Evolutionary conservation across 2,888 invertebrate species (phyloP).

Genomic region (Merodon equestris): DNA sequence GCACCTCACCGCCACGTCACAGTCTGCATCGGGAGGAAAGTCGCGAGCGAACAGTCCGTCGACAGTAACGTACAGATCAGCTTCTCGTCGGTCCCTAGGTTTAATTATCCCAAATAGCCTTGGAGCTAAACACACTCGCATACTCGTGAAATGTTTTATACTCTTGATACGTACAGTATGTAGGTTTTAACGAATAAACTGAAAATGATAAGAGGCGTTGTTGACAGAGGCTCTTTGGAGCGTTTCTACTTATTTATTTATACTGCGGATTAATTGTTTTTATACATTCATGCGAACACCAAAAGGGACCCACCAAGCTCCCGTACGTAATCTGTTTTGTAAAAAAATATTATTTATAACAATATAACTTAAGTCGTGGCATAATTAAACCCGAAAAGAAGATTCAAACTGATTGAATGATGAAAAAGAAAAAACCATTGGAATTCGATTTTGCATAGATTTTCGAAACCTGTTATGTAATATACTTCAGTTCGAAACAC

Average conservation of each 20-base stretch:
- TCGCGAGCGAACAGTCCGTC: conserved; percentile 82
- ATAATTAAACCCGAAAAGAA: too few species aligned
- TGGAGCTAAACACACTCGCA: conserved; percentile 37
- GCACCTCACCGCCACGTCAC: conserved; percentile 83
- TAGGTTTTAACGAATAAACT: conserved; percentile 33
- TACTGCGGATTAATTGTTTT: conserved; percentile 39
- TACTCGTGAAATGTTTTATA: conserved; percentile 61
- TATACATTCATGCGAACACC: conserved; percentile 39
- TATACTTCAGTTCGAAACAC: conserved; percentile 16
- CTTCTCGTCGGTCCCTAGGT: not conserved
- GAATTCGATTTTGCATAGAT: conserved; percentile 3
- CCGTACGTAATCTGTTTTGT: conserved; percentile 15
- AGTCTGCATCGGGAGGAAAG: conserved; percentile 85
- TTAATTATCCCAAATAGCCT: conserved; percentile 7
- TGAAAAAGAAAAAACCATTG: too few species aligned
- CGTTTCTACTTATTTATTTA: conserved; percentile 55
- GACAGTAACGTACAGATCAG: conserved; percentile 72
- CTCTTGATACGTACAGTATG: conserved; percentile 36
- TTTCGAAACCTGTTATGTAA: conserved; percentile 30
- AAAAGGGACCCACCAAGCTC: conserved; percentile 30
- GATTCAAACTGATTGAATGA: too few species aligned
- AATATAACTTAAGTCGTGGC: too few species aligned
- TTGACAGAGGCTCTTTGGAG: not conserved
- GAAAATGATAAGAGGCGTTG: conserved; percentile 18
- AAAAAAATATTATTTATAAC: conserved; percentile 14